Base-by-base conservation (phyloP, 2,888 invertebrate species). In the Perdita meconis region DNA sequence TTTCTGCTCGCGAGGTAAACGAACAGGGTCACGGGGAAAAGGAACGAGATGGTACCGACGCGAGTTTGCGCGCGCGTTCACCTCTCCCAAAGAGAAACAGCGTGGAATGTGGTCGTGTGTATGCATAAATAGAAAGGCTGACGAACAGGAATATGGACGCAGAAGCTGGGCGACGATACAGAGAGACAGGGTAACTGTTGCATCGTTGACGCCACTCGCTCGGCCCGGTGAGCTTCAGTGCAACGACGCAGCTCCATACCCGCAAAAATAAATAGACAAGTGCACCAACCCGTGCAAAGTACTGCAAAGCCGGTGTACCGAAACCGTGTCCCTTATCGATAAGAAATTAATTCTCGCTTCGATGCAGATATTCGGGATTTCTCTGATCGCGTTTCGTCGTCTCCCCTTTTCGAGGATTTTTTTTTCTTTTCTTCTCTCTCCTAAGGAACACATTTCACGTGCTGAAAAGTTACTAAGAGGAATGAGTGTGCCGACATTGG, bases 261-360 rank as follows among this genome's bases (percentile, higher is more conserved):
- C 22, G 4, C 40, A 51, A n/a, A 61, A 64, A 64, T 59, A 68
- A 60, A 72, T 24, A 53, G 53, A 61, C 56, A 74, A 69, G 10
- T 26, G 24, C 24, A 30, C 5, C 22, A 6, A 30, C 30, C 3
- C 30, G 24, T 4, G 5, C n/a, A n/a, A n/a, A n/a, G n/a, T n/a
- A n/a, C n/a, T n/a, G n/a, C n/a, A n/a, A n/a, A n/a, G n/a, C n/a
- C n/a, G n/a, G n/a, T n/a, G n/a, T n/a, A n/a, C n/a, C n/a, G 50
- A 13, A 47, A 8, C 1, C 6, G 10, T 34, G 30, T 6, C 36
- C 13, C n/a, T 63, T 59, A 22, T 60, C 30, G 24, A 57, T 66
- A 47, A 47, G 34, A 19, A 16, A 30, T 12, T 56, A 36, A 26
- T 26, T 26, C 13, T n/a, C 0, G 34, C 3, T 30, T 10, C 13